Evolutionary conservation across 2,113 vertebrate genomes (phyloP), one percentile per base, ranked within the genome.

Genomic region (Tonatia bakeri): DNA sequence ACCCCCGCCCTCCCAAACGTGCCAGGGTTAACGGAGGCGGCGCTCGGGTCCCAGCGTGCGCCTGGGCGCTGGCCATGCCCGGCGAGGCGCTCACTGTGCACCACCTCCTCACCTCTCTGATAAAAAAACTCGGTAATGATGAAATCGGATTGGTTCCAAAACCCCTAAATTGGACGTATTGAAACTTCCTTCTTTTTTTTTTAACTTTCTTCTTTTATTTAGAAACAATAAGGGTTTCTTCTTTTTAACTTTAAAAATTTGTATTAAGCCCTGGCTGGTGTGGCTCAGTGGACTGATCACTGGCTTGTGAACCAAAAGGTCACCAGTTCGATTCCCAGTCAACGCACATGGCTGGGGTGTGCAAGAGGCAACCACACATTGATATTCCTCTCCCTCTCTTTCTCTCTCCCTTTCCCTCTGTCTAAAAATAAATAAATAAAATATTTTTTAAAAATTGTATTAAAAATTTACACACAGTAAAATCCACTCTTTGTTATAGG

Each of bases 201-300:
- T n/a, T n/a, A n/a, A n/a, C n/a, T 73, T 64, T 50, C 70, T 72
- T 75, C 54, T 38, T 89, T 82, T 76, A 72, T 91, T 91, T 94
- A 70, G 43, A 70, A 79, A 75, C 9, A 40, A n/a, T 54, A 38
- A 64, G 33, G 4, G 1, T 3, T 20, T 75, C 33, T 77, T 15
- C 19, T 56, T 36, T 72, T 20, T 64, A 45, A 73, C 36, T 64
- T 52, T 20, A 22, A 70, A 75, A 82, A 17, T 31, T 75, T 50
- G 19, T 26, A 28, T 84, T 89, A 11, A 33, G n/a, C n/a, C n/a
- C n/a, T n/a, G n/a, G n/a, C n/a, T n/a, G n/a, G n/a, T n/a, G n/a
- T n/a, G n/a, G n/a, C n/a, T n/a, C n/a, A n/a, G n/a, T n/a, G n/a
- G n/a, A n/a, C n/a, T n/a, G n/a, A n/a, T n/a, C n/a, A n/a, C n/a